phyloP scores from a whole-genome alignment of 2,113 vertebrate species.

The Chlorodrepanis virens region DNA sequence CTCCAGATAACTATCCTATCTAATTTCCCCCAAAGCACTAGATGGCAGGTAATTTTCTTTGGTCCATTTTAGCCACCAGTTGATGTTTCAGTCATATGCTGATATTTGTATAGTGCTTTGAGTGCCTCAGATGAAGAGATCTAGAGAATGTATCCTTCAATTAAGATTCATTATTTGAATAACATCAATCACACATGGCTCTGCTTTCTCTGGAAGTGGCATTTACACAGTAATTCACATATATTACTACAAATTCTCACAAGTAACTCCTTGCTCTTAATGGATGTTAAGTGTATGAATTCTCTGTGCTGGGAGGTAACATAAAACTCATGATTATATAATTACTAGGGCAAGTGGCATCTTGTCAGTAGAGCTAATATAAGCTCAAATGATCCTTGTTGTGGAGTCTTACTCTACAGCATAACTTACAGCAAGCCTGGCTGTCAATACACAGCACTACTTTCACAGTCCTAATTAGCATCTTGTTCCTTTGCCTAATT shows the following conservation, averaged over 20 bases:
- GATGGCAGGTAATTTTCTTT: neutral
- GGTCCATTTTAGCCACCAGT: neutral
- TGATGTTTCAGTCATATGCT: neutral
- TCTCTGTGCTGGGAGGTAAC: neutral
- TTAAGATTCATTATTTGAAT: conserved; percentile 14
- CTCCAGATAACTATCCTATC: neutral
- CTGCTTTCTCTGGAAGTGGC: neutral
- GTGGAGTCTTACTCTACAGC: neutral
- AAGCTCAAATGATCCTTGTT: neutral
- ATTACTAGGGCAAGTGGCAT: conserved; percentile 8
- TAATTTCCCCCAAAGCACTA: neutral
- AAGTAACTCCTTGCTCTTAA: neutral
- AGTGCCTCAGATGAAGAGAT: neutral
- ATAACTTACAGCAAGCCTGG: neutral
- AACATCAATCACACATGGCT: neutral
- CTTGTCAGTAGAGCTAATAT: conserved; percentile 11
- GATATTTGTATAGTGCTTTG: neutral
- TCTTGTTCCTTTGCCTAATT: conserved; percentile 19
- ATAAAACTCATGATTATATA: neutral
- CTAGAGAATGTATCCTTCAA: neutral
- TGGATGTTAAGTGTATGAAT: neutral
- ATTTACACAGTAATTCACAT: conserved; percentile 3
- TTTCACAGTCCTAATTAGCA: conserved; percentile 17
- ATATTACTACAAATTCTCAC: neutral
- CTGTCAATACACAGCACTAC: neutral